Percentiles rank a stretch among this genome's conserved stretches.
Evolutionary conservation across 2,113 vertebrate genomes (phyloP).

Genomic region (Perognathus longimembris): DNA sequence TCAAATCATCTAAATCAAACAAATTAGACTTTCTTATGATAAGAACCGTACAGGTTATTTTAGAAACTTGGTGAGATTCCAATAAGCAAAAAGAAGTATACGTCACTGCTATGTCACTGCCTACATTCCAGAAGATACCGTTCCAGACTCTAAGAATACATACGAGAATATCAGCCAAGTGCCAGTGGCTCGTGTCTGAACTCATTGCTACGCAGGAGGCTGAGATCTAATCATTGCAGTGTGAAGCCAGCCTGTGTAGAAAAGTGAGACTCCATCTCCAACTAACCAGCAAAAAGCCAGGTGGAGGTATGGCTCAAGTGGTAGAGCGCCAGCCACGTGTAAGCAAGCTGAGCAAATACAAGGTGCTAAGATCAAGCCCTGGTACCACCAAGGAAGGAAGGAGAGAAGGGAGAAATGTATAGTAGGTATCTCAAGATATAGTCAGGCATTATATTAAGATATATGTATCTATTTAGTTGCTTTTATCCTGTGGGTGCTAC

Average conservation of each 20-base stretch:
- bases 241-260: too few relatives aligned
- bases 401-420: not conserved
- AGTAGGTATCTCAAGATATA: conserved; percentile 23
- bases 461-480: not conserved
- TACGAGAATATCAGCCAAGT: not conserved
- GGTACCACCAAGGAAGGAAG: too few relatives aligned
- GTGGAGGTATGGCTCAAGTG: too few relatives aligned
- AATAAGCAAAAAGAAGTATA: not conserved
- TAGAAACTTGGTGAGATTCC: conserved; percentile 7
- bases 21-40: not conserved
- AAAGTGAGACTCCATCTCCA: too few relatives aligned
- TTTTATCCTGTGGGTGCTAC: not conserved
- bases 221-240: too few relatives aligned
- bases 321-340: too few relatives aligned
- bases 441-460: conserved; percentile 14
- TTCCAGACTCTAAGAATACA: too few relatives aligned
- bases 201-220: too few relatives aligned
- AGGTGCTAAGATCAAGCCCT: too few relatives aligned
- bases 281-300: too few relatives aligned
- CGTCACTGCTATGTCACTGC: not conserved
- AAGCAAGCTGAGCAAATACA: too few relatives aligned
- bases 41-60: not conserved
- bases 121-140: not conserved
- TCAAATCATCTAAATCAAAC: not conserved
- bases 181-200: too few relatives aligned